phyloP scores from a whole-genome alignment of 2,113 vertebrate genomes.

The Oreocharis arfaki region DNA sequence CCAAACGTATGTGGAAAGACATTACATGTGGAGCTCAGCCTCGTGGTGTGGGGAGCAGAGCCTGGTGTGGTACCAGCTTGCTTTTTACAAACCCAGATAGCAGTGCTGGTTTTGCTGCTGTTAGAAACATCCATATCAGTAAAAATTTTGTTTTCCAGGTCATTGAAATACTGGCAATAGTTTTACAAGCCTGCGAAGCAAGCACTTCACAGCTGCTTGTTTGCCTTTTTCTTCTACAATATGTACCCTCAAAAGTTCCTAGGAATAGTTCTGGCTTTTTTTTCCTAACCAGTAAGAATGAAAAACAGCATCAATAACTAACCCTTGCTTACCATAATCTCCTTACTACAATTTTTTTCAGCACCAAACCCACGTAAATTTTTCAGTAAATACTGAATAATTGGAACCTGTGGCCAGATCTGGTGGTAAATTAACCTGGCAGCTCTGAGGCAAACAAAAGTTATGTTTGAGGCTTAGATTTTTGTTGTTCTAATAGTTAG shows the following conservation, averaged over 20 bases:
- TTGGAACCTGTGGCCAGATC: background rate
- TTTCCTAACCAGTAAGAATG: background rate
- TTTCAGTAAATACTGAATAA: background rate
- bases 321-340: rapidly evolving
- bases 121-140: background rate
- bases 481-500: background rate
- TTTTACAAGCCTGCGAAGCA: background rate
- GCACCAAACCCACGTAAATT: background rate
- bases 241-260: background rate
- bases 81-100: background rate
- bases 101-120: background rate
- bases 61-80: background rate
- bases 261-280: background rate
- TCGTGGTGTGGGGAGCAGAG: background rate
- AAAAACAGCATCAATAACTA: background rate
- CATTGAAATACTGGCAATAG: background rate
- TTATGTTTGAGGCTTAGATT: background rate
- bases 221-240: background rate
- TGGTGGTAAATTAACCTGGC: background rate
- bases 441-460: background rate
- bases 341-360: background rate
- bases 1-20: background rate
- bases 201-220: background rate
- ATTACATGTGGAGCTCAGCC: background rate
- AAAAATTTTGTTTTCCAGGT: background rate